Conservation (phyloP, 2,888 invertebrate genomes). For the Uropetala carovei region DNA sequence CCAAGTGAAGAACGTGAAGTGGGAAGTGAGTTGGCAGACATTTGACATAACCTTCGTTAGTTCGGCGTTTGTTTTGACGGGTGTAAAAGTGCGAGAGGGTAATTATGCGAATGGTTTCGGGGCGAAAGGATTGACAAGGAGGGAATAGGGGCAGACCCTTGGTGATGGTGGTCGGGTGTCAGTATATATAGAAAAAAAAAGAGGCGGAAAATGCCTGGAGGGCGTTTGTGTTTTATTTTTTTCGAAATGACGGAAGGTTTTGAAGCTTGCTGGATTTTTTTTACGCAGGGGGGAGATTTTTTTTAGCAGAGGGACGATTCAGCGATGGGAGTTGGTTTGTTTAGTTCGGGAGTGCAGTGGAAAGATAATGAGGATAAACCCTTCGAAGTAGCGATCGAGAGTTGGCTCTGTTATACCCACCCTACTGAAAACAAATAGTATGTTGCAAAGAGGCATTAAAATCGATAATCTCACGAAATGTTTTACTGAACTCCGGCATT, state of each 20-base stretch:
- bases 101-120: neutral
- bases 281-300: neutral
- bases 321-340: neutral
- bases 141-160: neutral
- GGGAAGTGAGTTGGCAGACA: neutral
- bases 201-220: neutral
- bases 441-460: no score
- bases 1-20: neutral
- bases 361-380: neutral
- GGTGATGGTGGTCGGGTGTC: neutral
- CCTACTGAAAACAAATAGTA: no score
- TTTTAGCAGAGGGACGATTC: neutral
- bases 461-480: no score
- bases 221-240: neutral
- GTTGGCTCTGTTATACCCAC: no score
- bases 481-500: no score
- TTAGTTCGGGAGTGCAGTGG: neutral
- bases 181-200: neutral
- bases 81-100: neutral
- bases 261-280: neutral
- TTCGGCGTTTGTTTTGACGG: slow-evolving; percentile 35
- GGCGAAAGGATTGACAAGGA: neutral
- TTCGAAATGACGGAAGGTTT: neutral
- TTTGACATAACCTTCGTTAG: slow-evolving; percentile 48
- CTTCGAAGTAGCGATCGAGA: no score